Evolutionary conservation across 1,140 invertebrate species (phyloP).

Genomic region (Zaprionus lachaisei): DNA sequence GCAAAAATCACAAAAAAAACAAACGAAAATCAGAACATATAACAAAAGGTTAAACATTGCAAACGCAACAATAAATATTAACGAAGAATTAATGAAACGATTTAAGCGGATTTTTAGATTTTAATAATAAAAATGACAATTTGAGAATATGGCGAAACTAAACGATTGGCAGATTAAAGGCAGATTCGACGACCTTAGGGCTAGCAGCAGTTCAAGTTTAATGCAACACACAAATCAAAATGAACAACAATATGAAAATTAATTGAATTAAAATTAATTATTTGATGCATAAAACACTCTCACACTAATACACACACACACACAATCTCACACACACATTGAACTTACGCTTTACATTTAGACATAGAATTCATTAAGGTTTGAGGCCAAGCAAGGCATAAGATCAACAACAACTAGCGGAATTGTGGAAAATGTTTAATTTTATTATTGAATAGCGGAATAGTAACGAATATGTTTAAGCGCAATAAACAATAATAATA

Average conservation of each 20-base stretch:
- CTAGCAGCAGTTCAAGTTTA: constrained; percentile 38
- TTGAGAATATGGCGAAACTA: constrained; percentile 32
- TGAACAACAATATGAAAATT: constrained; percentile 31
- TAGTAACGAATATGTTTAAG: constrained; percentile 66
- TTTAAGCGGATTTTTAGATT: constrained; percentile 75
- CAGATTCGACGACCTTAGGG: constrained; percentile 18
- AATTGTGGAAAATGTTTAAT: constrained; percentile 39
- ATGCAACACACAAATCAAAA: constrained; percentile 42
- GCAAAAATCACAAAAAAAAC: neutral
- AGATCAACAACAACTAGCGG: constrained; percentile 50
- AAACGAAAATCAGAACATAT: constrained; percentile 28
- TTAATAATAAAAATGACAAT: constrained; percentile 55
- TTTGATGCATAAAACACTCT: constrained; percentile 33
- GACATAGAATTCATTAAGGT: constrained; percentile 50
- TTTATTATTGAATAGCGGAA: constrained; percentile 54
- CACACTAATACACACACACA: constrained; percentile 12
- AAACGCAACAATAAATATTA: constrained; percentile 77
- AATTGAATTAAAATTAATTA: constrained; percentile 49
- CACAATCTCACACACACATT: constrained; percentile 13
- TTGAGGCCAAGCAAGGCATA: constrained; percentile 6
- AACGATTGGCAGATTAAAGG: constrained; percentile 40
- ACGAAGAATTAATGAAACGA: constrained; percentile 57
- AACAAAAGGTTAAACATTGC: constrained; percentile 79
- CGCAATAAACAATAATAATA: constrained; percentile 47
- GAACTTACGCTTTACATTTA: constrained; percentile 51